Base-by-base conservation (phyloP, 2,797 vertebrate species). In the Calcarius lapponicus region DNA sequence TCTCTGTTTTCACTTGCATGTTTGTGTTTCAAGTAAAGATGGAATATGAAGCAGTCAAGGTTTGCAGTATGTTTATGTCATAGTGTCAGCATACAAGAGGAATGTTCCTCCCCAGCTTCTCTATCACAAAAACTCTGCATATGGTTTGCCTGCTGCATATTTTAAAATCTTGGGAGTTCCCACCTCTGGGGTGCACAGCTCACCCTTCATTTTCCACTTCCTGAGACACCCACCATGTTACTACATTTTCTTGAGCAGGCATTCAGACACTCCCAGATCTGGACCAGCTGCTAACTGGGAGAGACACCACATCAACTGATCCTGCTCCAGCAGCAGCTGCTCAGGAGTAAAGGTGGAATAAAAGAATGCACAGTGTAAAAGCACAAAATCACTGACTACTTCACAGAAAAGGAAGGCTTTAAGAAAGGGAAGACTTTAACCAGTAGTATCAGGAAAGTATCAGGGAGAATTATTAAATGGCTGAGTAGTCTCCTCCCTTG, bases 311-410 rank as follows among this genome's bases (percentile, higher is more conserved):
- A 32, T 64, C 17, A 48, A 7, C 58, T 29, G 40, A 60, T 80
- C 80, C 51, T 87, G 32, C 50, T 83, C 56, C 10, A 25, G 71
- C 53, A 69, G 70, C 66, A 84, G 54, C 86, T 79, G 60, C 80
- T 81, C 13, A 87, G 53, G 53, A 74, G 36, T 25, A 80, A 72
- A 36, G 31, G 42, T 32, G 36, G 21, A 73, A 25, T 88, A 47
- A 61, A 88, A 87, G 34, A 85, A 54, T 1, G 0, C 25, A 31
- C 10, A 15, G 45, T 16, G 3, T n/a, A 58, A 74, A 32, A 67
- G 10, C 5, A 6, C 42, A 34, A 15, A 43, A 0, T 31, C 1
- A 0, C 40, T 79, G 48, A 0, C 28, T 81, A 45, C 69, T 91
- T 32, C 65, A 65, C 24, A 28, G 65, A 73, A 82, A 40, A 48